Evolutionary conservation across 2,888 invertebrate species (phyloP), one percentile per base, ranked within the genome.

Genomic region (Stegana nigrithorax): DNA sequence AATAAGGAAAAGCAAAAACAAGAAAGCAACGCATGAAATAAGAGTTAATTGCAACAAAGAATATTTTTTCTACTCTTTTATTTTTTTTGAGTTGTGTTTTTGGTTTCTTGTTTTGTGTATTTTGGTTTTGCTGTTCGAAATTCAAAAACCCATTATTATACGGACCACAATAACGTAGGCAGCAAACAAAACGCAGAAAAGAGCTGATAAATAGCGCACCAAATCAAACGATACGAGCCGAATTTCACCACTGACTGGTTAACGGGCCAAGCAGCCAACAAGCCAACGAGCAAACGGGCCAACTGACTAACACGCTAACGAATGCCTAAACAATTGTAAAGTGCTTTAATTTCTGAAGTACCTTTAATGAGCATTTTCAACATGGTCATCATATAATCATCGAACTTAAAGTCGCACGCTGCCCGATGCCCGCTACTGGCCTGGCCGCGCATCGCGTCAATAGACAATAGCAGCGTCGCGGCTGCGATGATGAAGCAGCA

Each of bases 331-430:
- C 80, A 80, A 78, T 80, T 80, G 73, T 80, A 73, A 74, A 80
- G 72, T 72, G 75, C 74, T 76, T 77, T 73, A 75, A 80, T 81
- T 79, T 69, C 69, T 80, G 73, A 80, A 81, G 81, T 75, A 67
- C 71, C 73, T 74, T 80, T 79, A 79, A 79, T 79, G 81, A 79
- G 81, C 75, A 71, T 81, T 79, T 79, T 79, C 81, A 80, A 73
- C 79, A 71, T 77, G 81, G 78, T 79, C 81, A 80, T 79, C 81
- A 77, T 73, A 68, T 79, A 80, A 78, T 78, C 80, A 75, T 55
- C 60, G 45, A 44, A 27, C 51, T 26, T 51, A 14, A 17, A 51
- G 26, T 14, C 51, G 17, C 19, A 7, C 19, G 4, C 17, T n/a
- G 25, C 50, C 50, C 21, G 25, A 10, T 19, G 19, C 32, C 21